phyloP scores from a whole-genome alignment of 2,113 vertebrate genomes.

The Vanacampus margaritifer region DNA sequence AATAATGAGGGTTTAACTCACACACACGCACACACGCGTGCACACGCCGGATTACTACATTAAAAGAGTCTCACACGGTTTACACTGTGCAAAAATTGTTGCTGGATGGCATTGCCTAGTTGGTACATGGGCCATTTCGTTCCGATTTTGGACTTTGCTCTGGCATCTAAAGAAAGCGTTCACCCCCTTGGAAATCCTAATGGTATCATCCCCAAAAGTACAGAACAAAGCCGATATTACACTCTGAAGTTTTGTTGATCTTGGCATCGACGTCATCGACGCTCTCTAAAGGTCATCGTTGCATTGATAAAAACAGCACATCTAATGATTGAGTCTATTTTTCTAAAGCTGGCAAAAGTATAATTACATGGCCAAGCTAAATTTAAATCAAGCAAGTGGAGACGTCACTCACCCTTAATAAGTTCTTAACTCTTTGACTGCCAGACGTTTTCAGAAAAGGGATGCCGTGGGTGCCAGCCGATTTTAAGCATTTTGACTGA shows the following conservation, averaged over 20 bases:
- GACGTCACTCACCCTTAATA: neutral
- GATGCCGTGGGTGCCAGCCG: no score
- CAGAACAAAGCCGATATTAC: neutral
- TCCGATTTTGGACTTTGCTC: no score
- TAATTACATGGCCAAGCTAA: neutral
- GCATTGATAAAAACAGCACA: neutral
- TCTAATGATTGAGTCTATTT: neutral
- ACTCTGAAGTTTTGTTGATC: neutral
- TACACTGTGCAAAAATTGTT: neutral
- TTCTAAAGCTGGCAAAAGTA: neutral
- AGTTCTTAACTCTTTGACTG: no score
- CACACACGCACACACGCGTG: neutral
- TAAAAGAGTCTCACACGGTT: neutral
- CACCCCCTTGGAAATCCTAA: no score
- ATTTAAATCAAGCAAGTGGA: neutral
- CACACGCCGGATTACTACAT: neutral
- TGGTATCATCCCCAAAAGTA: no score
- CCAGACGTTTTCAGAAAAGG: no score
- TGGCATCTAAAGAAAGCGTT: no score
- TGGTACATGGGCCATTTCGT: no score
- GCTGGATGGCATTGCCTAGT: no score
- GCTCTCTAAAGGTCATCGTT: neutral
- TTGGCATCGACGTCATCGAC: neutral
- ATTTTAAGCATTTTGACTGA: no score
- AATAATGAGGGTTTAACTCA: neutral